phyloP scores from a whole-genome alignment of 2,113 vertebrate species.

The Indicator indicator region DNA sequence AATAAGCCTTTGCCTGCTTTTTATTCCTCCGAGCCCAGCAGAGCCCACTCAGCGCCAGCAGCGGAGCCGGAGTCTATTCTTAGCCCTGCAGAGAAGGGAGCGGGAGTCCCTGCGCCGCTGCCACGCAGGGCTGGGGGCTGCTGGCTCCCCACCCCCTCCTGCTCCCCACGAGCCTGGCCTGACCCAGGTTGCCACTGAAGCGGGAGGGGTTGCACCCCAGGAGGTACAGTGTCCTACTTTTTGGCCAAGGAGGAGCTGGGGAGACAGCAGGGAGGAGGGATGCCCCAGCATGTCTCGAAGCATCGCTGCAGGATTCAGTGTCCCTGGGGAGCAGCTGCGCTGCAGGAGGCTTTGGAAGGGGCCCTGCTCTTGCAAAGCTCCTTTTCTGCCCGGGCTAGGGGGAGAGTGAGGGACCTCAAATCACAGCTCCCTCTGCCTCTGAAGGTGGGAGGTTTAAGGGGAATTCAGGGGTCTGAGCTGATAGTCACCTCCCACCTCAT shows the following conservation, averaged over 20 bases:
- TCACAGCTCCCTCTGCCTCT: not conserved
- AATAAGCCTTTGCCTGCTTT: conserved; percentile 64
- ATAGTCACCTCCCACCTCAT: rapidly evolving
- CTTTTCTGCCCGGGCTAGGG: not conserved
- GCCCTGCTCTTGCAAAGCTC: not conserved
- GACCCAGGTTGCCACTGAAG: rapidly evolving
- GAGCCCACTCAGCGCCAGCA: conserved; percentile 63
- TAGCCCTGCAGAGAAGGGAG: conserved; percentile 54
- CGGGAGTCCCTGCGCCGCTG: not conserved
- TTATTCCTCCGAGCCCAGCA: conserved; percentile 62
- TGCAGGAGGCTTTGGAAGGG: not conserved
- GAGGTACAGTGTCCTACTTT: not conserved
- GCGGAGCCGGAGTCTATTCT: conserved; percentile 58
- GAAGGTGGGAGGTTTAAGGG: not conserved
- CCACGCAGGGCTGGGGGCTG: not conserved
- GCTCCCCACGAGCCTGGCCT: not conserved
- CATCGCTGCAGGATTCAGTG: not conserved
- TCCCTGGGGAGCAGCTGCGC: not conserved
- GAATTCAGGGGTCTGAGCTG: not conserved
- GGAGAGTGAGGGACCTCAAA: not conserved
- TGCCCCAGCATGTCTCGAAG: not conserved
- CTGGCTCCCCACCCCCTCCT: not conserved
- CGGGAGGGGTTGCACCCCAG: rapidly evolving
- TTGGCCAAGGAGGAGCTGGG: not conserved
- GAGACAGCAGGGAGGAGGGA: not conserved